Conservation (phyloP, 2,113 vertebrate species). For the Anarrhichthys ocellatus region DNA sequence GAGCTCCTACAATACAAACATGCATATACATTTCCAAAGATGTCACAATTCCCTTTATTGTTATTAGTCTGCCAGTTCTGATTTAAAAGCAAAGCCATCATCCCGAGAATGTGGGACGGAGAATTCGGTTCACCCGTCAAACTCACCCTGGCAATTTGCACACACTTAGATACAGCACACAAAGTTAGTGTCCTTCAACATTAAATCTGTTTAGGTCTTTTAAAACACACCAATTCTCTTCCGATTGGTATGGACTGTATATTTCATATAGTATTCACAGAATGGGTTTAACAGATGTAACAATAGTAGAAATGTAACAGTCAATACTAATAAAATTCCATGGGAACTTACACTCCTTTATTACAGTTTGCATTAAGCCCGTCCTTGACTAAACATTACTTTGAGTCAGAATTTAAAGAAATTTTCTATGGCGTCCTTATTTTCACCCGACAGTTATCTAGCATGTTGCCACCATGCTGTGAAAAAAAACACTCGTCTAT, state of each 20-base stretch:
- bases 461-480: neutral
- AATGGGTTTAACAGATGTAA: neutral
- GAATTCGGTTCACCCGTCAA: neutral
- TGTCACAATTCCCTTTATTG: neutral
- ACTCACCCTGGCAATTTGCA: neutral
- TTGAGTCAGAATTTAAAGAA: neutral
- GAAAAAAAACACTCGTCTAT: neutral
- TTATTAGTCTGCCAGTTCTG: neutral
- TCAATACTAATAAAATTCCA: neutral
- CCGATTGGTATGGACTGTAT: neutral
- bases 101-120: neutral
- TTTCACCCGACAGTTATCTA: neutral
- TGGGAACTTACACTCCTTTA: neutral
- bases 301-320: neutral
- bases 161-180: no score
- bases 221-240: neutral
- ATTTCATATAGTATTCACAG: neutral
- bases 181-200: neutral
- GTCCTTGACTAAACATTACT: neutral
- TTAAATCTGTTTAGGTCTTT: neutral
- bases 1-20: conserved; percentile 86
- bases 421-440: neutral
- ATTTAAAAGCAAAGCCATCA: neutral
- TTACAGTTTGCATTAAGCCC: neutral
- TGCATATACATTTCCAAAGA: neutral